Conservation (phyloP, 2,113 vertebrate genomes). For the Dryoscopus gambensis region DNA sequence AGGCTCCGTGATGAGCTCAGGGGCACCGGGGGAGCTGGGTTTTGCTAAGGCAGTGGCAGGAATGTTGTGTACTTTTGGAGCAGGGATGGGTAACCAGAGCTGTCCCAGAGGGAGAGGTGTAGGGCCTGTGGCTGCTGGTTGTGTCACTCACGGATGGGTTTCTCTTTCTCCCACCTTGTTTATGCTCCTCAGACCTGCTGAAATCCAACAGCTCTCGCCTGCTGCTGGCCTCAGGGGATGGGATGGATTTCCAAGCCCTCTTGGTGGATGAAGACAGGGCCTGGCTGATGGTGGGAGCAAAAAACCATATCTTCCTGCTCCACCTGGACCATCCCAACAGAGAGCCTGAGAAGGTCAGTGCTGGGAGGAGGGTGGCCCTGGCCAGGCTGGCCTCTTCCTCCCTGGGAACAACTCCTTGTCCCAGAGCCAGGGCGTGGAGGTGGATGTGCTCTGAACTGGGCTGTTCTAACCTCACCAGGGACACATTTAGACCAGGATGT, state of each 20-base stretch:
- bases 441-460: not conserved
- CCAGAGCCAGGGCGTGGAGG: not conserved
- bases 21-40: fast-evolving
- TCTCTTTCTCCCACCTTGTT: not conserved
- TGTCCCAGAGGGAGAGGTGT: not conserved
- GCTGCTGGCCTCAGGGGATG: conserved; percentile 64
- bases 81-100: not conserved
- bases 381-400: not conserved
- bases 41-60: not conserved
- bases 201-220: conserved; percentile 71
- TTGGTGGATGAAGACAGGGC: conserved; percentile 82
- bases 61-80: not conserved
- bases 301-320: conserved; percentile 82
- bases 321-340: conserved; percentile 71
- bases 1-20: not conserved
- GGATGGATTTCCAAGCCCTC: conserved; percentile 73
- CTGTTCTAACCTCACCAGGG: not conserved
- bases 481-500: not conserved
- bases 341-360: conserved; percentile 72
- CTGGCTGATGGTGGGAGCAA: conserved; percentile 83
- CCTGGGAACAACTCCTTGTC: not conserved
- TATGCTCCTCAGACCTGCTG: conserved; percentile 70
- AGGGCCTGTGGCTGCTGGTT: not conserved
- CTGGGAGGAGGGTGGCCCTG: not conserved
- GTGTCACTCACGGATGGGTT: not conserved